Evolutionary conservation across 2,797 vertebrate genomes (phyloP).

Genomic region (Lacerta viridis): DNA sequence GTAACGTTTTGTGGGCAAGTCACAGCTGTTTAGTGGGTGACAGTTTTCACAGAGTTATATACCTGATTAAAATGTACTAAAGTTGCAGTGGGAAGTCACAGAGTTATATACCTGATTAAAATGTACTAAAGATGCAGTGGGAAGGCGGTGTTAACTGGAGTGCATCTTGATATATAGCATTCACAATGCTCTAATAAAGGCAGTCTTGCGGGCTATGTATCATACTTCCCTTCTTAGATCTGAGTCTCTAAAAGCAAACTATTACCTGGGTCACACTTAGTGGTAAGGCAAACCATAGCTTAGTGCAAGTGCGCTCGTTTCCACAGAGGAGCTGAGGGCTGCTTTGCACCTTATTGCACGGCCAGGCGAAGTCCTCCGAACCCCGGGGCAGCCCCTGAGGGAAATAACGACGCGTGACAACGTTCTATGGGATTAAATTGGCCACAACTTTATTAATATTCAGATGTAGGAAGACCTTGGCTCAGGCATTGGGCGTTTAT

Average conservation of each 20-base stretch:
- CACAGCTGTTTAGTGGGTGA: constrained; percentile 36
- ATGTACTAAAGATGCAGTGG: constrained; percentile 73
- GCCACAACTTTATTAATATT: too few species aligned
- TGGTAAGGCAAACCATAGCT: too few species aligned
- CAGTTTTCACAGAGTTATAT: constrained; percentile 61
- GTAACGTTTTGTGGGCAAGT: constrained; percentile 29
- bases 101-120: constrained; percentile 58
- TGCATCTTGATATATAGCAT: not conserved
- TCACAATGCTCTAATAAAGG: not conserved
- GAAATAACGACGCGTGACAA: too few species aligned
- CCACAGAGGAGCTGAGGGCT: too few species aligned
- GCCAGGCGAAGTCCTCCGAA: too few species aligned
- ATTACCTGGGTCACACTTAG: too few species aligned
- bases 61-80: constrained; percentile 58
- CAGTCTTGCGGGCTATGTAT: not conserved
- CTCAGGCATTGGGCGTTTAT: too few species aligned
- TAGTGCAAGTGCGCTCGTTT: too few species aligned
- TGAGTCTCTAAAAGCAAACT: constrained; percentile 8
- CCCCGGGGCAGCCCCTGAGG: too few species aligned
- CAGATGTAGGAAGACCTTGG: too few species aligned
- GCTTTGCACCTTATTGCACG: too few species aligned
- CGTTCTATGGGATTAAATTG: too few species aligned
- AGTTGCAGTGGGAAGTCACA: constrained; percentile 73
- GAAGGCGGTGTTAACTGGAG: constrained; percentile 48
- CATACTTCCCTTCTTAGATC: constrained; percentile 1